Conservation (phyloP, 2,888 invertebrate genomes). For the Catocala sponsa region DNA sequence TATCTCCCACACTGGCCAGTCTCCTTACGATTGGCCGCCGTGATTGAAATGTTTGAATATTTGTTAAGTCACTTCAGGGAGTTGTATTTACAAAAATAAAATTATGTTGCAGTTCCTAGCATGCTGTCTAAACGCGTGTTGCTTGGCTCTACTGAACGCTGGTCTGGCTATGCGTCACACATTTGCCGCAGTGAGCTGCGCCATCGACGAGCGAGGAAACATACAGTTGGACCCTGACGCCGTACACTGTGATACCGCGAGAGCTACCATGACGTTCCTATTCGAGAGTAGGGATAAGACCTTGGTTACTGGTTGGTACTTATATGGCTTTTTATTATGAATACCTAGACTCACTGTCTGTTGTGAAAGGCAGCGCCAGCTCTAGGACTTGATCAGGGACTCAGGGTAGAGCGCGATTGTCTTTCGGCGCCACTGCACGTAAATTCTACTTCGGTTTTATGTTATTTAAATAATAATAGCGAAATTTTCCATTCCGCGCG, state of each 20-base stretch:
- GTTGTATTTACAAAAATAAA: too few species aligned
- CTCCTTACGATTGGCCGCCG: too few species aligned
- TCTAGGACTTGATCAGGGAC: too few species aligned
- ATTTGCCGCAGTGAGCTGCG: conserved; percentile 93
- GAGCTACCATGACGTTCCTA: conserved; percentile 91
- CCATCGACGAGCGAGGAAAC: conserved; percentile 88
- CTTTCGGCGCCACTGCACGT: too few species aligned
- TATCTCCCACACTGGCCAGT: too few species aligned
- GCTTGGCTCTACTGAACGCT: conserved; percentile 94
- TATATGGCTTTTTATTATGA: background rate
- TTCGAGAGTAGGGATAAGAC: conserved; percentile 89
- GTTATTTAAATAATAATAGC: too few species aligned
- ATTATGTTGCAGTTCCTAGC: conserved; percentile 90
- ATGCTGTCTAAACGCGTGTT: conserved; percentile 94
- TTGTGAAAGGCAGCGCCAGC: too few species aligned
- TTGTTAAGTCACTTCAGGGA: too few species aligned
- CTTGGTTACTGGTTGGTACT: conserved; percentile 71
- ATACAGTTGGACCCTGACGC: conserved; percentile 90
- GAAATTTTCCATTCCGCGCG: too few species aligned
- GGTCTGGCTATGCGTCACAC: conserved; percentile 94
- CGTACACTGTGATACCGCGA: conserved; percentile 82
- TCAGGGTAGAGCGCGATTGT: too few species aligned
- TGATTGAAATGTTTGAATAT: too few species aligned
- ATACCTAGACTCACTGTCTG: background rate
- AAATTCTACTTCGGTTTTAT: too few species aligned